These are phyloP conservation scores for Drosophila cognata DNA, from an alignment of 2,888 invertebrate genomes.

Conservation along the genomic window DNA sequence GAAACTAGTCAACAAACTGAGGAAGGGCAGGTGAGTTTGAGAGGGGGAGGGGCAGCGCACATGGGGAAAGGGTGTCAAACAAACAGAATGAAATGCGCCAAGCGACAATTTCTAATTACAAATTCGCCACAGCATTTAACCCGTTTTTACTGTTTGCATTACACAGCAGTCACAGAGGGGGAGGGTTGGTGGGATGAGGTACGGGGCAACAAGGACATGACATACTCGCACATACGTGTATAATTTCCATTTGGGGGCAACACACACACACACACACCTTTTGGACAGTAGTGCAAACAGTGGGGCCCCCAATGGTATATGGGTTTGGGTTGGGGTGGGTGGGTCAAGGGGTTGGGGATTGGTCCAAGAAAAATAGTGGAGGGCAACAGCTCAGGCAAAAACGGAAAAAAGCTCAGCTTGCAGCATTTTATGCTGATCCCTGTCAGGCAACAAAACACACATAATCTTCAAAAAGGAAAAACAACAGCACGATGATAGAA, in stretches of 20 bases:
- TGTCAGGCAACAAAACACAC: slow-evolving; percentile 85
- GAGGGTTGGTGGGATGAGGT: neutral
- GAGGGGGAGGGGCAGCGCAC: neutral
- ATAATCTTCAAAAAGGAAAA: slow-evolving; percentile 84
- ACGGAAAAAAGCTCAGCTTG: slow-evolving; percentile 82
- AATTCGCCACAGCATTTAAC: slow-evolving; percentile 83
- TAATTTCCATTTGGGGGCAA: slow-evolving; percentile 54
- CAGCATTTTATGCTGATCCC: slow-evolving; percentile 85
- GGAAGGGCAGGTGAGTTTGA: neutral
- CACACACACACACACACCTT: slow-evolving; percentile 36
- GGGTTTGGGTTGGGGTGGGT: neutral
- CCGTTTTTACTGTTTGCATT: slow-evolving; percentile 73
- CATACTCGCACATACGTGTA: slow-evolving; percentile 52
- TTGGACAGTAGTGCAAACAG: slow-evolving; percentile 58
- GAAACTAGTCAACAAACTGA: slow-evolving; percentile 25
- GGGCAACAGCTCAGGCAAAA: slow-evolving; percentile 11
- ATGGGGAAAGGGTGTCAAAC: slow-evolving; percentile 44
- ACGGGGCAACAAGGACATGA: slow-evolving; percentile 14
- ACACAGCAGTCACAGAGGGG: neutral
- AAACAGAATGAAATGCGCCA: slow-evolving; percentile 76
- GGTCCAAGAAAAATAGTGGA: slow-evolving; percentile 31
- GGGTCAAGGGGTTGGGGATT: neutral
- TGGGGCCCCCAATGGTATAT: neutral
- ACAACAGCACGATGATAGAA: slow-evolving; percentile 75
- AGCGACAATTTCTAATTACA: slow-evolving; percentile 82